phyloP scores from a whole-genome alignment of 2,113 vertebrate species.

The Caranx ignobilis region DNA sequence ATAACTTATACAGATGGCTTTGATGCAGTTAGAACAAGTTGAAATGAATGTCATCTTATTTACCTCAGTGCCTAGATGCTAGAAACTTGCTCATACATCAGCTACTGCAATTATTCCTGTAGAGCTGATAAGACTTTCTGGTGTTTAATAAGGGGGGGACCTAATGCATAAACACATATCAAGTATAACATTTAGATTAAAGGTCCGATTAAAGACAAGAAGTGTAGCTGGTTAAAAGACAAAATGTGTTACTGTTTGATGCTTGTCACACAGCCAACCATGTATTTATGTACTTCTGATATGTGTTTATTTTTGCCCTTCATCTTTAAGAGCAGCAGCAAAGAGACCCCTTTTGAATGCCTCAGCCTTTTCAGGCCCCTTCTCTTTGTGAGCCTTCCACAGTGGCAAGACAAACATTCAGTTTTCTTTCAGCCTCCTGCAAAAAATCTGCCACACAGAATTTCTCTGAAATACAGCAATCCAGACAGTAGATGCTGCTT shows the following conservation, averaged over 20 bases:
- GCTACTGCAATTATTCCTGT: background rate
- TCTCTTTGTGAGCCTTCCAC: background rate
- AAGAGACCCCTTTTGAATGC: background rate
- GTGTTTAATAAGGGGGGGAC: background rate
- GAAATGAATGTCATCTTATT: background rate
- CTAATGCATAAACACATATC: background rate
- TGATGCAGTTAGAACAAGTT: slow-evolving; percentile 5
- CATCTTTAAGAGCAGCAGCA: background rate
- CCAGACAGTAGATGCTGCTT: slow-evolving; percentile 13
- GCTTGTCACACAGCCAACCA: background rate
- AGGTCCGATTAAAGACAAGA: slow-evolving; percentile 10
- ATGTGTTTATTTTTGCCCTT: slow-evolving; percentile 13
- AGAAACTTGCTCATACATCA: slow-evolving; percentile 20
- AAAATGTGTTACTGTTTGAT: slow-evolving; percentile 4
- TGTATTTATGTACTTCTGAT: slow-evolving; percentile 16
- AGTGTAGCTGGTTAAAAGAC: background rate
- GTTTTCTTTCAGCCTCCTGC: slow-evolving; percentile 2
- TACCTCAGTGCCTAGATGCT: background rate
- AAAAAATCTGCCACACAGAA: slow-evolving; percentile 12
- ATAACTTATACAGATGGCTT: slow-evolving; percentile 5
- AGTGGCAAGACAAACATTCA: background rate
- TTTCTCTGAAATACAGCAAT: slow-evolving; percentile 21
- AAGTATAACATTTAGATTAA: background rate
- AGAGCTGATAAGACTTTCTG: too few species aligned
- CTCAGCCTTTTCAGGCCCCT: background rate